Conservation (phyloP, 2,888 invertebrate species). For the Platerodrilus igneus region DNA sequence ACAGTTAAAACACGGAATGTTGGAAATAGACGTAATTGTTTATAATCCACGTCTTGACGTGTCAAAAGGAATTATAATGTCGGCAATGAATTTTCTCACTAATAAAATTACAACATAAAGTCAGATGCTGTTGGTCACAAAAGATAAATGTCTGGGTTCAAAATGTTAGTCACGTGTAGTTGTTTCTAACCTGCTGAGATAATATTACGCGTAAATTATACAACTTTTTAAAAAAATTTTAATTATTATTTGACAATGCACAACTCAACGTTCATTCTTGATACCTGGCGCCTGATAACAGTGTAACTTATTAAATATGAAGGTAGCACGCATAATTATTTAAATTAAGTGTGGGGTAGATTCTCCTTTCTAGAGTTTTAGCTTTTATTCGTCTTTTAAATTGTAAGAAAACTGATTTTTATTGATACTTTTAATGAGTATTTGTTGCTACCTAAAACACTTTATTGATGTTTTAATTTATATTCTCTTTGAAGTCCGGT, state of each 20-base stretch:
- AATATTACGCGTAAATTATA: constrained; percentile 27
- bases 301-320: constrained; percentile 3
- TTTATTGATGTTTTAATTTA: constrained; percentile 21
- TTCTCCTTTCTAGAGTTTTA: constrained; percentile 12
- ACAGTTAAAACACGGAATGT: too few relatives aligned
- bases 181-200: constrained; percentile 27
- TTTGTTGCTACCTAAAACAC: constrained; percentile 19
- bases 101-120: too few relatives aligned
- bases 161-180: constrained; percentile 27
- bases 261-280: neutral
- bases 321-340: constrained; percentile 13
- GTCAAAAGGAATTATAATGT: too few relatives aligned
- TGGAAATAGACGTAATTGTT: too few relatives aligned
- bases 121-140: too few relatives aligned
- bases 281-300: neutral
- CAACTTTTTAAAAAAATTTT: constrained; percentile 18
- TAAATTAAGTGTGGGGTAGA: constrained; percentile 13
- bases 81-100: too few relatives aligned
- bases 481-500: constrained; percentile 18
- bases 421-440: constrained; percentile 12
- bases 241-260: constrained; percentile 9
- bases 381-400: constrained; percentile 12
- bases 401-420: constrained; percentile 11
- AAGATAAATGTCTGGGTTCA: constrained; percentile 25
- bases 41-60: too few relatives aligned